These are phyloP conservation scores for Agrotis clavis DNA, from an alignment of 2,888 invertebrate species.

Conservation along the genomic window DNA sequence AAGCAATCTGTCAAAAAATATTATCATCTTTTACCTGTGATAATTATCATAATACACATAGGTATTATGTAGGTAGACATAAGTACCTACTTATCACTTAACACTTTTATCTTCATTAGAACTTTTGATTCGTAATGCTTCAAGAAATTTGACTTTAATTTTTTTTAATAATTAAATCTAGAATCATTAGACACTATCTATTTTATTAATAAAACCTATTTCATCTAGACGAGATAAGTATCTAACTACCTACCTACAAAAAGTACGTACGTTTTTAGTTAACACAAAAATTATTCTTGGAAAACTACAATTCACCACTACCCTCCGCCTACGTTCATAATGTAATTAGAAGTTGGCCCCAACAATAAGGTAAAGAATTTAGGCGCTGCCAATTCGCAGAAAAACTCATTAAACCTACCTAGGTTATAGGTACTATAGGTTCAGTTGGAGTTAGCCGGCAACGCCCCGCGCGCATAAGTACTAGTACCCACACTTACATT, in stretches of 20 bases:
- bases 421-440: constrained; percentile 49
- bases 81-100: not conserved
- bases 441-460: constrained; percentile 77
- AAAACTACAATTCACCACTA: constrained; percentile 14
- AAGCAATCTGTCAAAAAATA: constrained; percentile 39
- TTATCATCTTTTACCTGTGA: not conserved
- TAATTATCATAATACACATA: constrained; percentile 6
- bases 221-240: constrained; percentile 6
- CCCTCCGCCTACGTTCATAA: constrained; percentile 1
- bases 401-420: constrained; percentile 75
- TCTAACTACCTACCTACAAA: constrained; percentile 9
- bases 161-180: not conserved
- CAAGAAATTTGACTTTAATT: not conserved
- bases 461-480: constrained; percentile 79
- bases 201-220: constrained; percentile 1
- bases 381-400: constrained; percentile 82
- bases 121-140: not conserved
- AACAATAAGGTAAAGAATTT: constrained; percentile 75
- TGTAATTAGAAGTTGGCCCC: constrained; percentile 21
- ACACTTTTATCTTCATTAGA: constrained; percentile 5
- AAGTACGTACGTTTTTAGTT: constrained; percentile 21
- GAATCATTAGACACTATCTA: too few relatives aligned
- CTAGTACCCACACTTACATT: constrained; percentile 61
- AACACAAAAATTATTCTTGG: not conserved
- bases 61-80: constrained; percentile 7